Conservation (phyloP, 1,140 invertebrate species). For the Gryon sp. region DNA sequence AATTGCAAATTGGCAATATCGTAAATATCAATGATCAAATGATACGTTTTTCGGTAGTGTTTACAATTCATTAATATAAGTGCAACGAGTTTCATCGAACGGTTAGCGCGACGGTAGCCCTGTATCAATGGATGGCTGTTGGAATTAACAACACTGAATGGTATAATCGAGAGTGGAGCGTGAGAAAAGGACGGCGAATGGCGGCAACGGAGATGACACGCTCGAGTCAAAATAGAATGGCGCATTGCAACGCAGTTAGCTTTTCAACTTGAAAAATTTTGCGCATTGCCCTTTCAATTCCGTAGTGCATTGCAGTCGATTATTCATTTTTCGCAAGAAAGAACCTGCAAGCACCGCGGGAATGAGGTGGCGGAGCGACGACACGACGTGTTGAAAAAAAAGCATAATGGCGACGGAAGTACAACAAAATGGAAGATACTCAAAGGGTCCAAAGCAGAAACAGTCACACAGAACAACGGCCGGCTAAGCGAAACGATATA, state of each 20-base stretch:
- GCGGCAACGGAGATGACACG: slow-evolving; percentile 16
- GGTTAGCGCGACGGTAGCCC: slow-evolving; percentile 16
- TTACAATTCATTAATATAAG: slow-evolving; percentile 50
- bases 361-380: slow-evolving; percentile 85
- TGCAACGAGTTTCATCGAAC: slow-evolving; percentile 41
- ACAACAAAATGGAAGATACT: slow-evolving; percentile 54
- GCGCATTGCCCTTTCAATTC: slow-evolving; percentile 88
- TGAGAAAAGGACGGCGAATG: slow-evolving; percentile 23
- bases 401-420: slow-evolving; percentile 33
- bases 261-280: slow-evolving; percentile 42
- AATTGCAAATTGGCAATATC: slow-evolving; percentile 5
- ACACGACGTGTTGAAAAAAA: slow-evolving; percentile 66
- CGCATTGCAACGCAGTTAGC: slow-evolving; percentile 48
- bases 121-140: slow-evolving; percentile 42
- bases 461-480: not conserved
- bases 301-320: slow-evolving; percentile 96
- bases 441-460: slow-evolving; percentile 12
- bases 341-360: slow-evolving; percentile 92
- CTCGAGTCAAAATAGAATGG: slow-evolving; percentile 33
- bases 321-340: slow-evolving; percentile 77
- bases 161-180: slow-evolving; percentile 37
- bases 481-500: not conserved
- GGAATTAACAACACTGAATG: slow-evolving; percentile 56
- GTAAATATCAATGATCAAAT: not conserved
- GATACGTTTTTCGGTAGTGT: slow-evolving; percentile 16